Conservation (phyloP, 1,140 invertebrate species). For the Chlorops oryzae region DNA sequence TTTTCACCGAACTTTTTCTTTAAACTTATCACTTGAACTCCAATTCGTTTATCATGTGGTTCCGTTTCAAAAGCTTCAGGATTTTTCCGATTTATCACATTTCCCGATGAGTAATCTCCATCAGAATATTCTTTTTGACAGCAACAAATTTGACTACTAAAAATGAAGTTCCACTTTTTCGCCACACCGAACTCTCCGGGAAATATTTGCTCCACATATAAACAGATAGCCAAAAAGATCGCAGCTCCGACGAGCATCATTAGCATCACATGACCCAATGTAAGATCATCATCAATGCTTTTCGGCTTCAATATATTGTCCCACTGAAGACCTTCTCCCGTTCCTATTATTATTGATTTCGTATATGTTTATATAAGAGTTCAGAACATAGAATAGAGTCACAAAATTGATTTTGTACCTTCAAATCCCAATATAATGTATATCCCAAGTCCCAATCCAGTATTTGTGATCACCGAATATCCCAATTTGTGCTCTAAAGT, state of each 20-base stretch:
- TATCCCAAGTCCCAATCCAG: constrained; percentile 68
- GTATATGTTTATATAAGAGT: too few species aligned
- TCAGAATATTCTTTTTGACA: too few species aligned
- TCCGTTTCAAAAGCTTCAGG: background rate
- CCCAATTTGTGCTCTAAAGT: constrained; percentile 6
- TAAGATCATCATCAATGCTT: constrained; percentile 62
- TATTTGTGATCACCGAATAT: constrained; percentile 52
- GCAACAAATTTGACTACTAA: constrained; percentile 53
- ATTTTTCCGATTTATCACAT: background rate
- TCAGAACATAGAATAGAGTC: too few species aligned
- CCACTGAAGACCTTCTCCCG: constrained; percentile 53
- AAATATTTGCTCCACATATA: constrained; percentile 64
- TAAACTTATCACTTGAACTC: background rate
- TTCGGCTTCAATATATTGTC: constrained; percentile 56
- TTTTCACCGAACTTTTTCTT: background rate
- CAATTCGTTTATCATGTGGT: background rate
- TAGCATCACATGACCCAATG: constrained; percentile 54
- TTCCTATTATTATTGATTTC: too few species aligned
- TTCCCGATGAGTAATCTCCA: background rate
- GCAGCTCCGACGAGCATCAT: constrained; percentile 60
- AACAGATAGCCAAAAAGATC: constrained; percentile 58
- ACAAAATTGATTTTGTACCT: too few species aligned
- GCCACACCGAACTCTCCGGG: constrained; percentile 63
- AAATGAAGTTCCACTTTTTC: constrained; percentile 64
- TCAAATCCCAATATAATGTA: constrained; percentile 61